Base-by-base conservation (phyloP, 2,888 invertebrate species). In the Adelphocoris suturalis region DNA sequence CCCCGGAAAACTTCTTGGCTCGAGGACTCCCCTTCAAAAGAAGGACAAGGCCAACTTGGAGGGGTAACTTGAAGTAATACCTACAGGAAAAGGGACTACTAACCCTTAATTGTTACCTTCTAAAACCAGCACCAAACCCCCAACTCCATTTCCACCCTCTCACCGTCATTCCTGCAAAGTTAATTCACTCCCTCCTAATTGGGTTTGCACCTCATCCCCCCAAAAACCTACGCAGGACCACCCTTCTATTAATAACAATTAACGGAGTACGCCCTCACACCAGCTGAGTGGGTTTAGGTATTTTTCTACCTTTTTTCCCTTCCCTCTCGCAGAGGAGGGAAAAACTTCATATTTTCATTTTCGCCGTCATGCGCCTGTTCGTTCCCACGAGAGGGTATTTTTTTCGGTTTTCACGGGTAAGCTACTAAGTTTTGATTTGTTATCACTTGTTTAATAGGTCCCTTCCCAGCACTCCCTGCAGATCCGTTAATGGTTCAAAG, bases 131-230 rank as follows among this genome's bases (percentile, higher is more conserved):
- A 19, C n/a, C 84, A 47, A 84, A 55, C 55, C 82, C n/a, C 37
- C 85, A 85, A 85, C 52, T 52, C 48, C 55, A 23, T 48, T 57
- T 27, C n/a, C 9, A 16, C 57, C 82, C 23, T 23, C 52, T 57
- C 46, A 37, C 57, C 85, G 61, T 55, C 52, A 52, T 23, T 85
- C 85, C 37, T 57, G 85, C 57, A 85, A 85, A 85, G 55, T 85
- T 85, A 85, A 85, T 85, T 85, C 61, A 85, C 85, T 85, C 57
- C 61, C 19, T 55, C 85, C 61, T 85, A 85, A 85, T 85, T 85
- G 85, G 85, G 85, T 85, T 85, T 57, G 61, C 85, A 85, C 85
- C 57, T 85, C 37, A 57, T 37, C 61, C 37, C 61, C 27, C 19
- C 61, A 13, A 78, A 78, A 78, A 46, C 47, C 46, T 46, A 46